These are phyloP conservation scores for Amphilophus citrinellus DNA, from an alignment of 2,113 vertebrate species.

Conservation along the genomic window DNA sequence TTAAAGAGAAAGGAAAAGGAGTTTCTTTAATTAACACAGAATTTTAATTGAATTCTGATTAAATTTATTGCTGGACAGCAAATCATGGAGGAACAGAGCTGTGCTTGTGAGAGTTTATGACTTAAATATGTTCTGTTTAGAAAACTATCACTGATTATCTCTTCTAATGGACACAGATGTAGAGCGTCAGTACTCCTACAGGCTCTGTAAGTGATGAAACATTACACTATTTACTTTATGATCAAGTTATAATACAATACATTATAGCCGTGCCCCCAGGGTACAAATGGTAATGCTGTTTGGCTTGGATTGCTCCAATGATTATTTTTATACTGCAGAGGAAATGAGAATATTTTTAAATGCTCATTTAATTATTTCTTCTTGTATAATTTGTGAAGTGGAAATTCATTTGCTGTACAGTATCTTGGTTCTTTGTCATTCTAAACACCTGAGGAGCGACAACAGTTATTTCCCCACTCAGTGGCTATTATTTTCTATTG, in stretches of 20 bases:
- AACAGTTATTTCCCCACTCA: conserved; percentile 27
- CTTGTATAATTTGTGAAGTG: conserved; percentile 8
- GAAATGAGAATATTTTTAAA: conserved; percentile 45
- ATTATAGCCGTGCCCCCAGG: conserved; percentile 23
- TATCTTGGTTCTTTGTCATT: conserved; percentile 15
- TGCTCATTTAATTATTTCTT: conserved; percentile 5
- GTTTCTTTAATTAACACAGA: conserved; percentile 17
- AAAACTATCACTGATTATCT: conserved; percentile 18
- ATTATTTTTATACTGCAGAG: conserved; percentile 32
- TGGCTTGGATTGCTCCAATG: conserved; percentile 22
- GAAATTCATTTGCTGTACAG: conserved; percentile 1
- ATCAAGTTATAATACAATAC: conserved; percentile 29
- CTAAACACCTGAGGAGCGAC: conserved; percentile 34
- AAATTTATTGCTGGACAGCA: background rate
- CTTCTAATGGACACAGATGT: conserved; percentile 10
- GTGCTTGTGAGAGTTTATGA: background rate
- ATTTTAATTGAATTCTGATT: background rate
- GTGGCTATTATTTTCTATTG: conserved; percentile 41
- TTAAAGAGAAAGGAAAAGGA: background rate
- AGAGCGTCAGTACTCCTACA: conserved; percentile 18
- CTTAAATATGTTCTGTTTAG: conserved; percentile 23
- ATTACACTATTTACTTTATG: conserved; percentile 31
- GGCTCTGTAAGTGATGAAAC: conserved; percentile 14
- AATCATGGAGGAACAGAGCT: background rate
- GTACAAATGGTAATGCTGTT: conserved; percentile 31